Evolutionary conservation across 2,797 vertebrate genomes (phyloP).

Genomic region (Enteromius fasciolatus): DNA sequence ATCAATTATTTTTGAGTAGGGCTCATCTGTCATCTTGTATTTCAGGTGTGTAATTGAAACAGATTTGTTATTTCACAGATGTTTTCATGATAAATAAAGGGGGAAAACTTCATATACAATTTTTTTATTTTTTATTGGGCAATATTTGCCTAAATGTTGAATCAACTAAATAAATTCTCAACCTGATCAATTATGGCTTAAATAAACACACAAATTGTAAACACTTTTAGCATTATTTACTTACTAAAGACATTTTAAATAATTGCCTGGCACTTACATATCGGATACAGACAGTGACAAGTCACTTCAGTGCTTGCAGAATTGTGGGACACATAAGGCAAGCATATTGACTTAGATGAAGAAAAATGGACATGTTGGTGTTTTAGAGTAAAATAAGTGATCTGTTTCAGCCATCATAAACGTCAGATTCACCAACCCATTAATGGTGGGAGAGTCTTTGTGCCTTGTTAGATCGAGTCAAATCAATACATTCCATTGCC

Average conservation of each 20-base stretch:
- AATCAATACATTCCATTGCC: constrained; percentile 45
- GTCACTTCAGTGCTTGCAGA: background rate
- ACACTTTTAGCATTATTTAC: background rate
- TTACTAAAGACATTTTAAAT: background rate
- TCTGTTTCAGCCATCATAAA: constrained; percentile 29
- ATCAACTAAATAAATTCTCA: background rate
- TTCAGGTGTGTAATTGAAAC: background rate
- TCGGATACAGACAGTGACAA: background rate
- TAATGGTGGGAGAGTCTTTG: constrained; percentile 40
- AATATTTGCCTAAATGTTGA: background rate
- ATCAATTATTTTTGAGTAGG: background rate
- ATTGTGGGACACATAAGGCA: background rate
- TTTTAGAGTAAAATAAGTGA: background rate
- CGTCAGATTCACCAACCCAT: background rate
- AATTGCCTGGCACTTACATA: background rate
- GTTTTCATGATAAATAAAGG: background rate
- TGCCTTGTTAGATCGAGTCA: constrained; percentile 29
- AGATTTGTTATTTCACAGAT: background rate
- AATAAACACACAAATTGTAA: background rate
- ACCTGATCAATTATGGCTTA: background rate
- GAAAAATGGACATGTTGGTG: background rate
- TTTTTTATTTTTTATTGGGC: background rate
- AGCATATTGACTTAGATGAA: background rate
- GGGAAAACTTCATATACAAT: background rate
- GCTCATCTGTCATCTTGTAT: background rate